Conservation (phyloP, 2,797 vertebrate genomes). For the Notolepis coatsorum region DNA sequence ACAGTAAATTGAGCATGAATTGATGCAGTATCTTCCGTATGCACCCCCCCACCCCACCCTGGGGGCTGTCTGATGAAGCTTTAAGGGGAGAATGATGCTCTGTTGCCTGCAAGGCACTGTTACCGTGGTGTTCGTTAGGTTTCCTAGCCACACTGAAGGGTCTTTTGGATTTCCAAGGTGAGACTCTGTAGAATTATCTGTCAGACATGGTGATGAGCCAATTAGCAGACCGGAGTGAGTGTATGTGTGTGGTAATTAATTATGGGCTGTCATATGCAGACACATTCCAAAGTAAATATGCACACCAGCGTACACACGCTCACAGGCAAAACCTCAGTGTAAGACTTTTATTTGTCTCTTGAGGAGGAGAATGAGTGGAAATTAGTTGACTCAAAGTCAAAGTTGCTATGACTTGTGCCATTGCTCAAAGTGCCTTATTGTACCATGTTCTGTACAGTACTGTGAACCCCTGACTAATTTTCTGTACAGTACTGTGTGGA, state of each 20-base stretch:
- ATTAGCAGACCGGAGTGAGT: constrained; percentile 50
- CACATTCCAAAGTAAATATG: constrained; percentile 46
- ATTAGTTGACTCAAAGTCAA: too few species aligned
- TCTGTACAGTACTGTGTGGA: too few species aligned
- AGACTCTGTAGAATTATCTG: constrained; percentile 31
- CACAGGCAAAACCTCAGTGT: not conserved
- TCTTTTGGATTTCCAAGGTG: constrained; percentile 19
- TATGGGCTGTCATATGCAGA: constrained; percentile 62
- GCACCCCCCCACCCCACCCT: not conserved
- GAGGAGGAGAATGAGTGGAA: constrained; percentile 44
- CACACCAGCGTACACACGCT: constrained; percentile 23
- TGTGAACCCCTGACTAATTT: too few species aligned
- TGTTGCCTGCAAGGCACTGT: constrained; percentile 18
- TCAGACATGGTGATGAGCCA: constrained; percentile 52
- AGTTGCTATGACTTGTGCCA: too few species aligned
- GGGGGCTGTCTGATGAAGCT: constrained; percentile 8
- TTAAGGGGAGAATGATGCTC: not conserved
- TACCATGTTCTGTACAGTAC: too few species aligned
- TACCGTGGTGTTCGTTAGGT: constrained; percentile 33
- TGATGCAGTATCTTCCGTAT: not conserved
- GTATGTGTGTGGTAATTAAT: constrained; percentile 42
- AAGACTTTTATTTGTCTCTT: not conserved
- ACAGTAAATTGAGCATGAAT: constrained; percentile 2
- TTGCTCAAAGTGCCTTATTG: too few species aligned
- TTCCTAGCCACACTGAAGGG: constrained; percentile 16